Base-by-base conservation (phyloP, 2,113 vertebrate species). In the Zeus faber region DNA sequence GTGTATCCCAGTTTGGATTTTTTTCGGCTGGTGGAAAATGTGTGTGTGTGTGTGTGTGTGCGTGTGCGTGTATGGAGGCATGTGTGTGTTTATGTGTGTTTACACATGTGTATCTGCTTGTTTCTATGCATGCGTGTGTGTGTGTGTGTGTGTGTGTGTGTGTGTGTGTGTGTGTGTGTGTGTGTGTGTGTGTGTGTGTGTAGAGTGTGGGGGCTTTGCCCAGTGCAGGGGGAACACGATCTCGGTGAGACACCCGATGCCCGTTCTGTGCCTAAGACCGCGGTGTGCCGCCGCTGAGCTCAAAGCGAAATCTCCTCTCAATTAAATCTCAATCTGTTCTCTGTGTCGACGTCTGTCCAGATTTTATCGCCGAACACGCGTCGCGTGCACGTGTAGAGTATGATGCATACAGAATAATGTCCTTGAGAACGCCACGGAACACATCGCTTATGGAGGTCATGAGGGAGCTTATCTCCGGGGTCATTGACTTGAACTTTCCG, bases 1-100 rank as follows among this genome's bases (percentile, higher is more conserved):
- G 66, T 67, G 65, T 3, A 75, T 76, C 70, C 73, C 63, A 49
- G 61, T 76, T 72, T 63, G 67, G 51, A 70, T 79, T 59, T 74
- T 62, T 65, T 47, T 29, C 25, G 16, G 49, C 50, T 70, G 27
- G 53, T 72, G 53, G 55, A 9, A 2, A 27, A 47, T 23, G 29
- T 52, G 20, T 43, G 44, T 56, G 45, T 46, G 63, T 50, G 18
- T 45, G 43, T 14, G 52, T 16, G 17, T 33, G 17, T 33, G 8
- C 13, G 29, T 21, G 49, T 50, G 48, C 13, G 23, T 48, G 40
- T 43, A 18, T 4, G 40, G 9, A 10, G 6, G 31, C 9, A 6
- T 23, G 25, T 29, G 47, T 48, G 9, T 27, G 24, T 48, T n/a
- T 45, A 7, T 46, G 44, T 46, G 21, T 46, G 17, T 46, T 8